Conservation (phyloP, 1,140 invertebrate species). For the Mercenaria mercenaria region DNA sequence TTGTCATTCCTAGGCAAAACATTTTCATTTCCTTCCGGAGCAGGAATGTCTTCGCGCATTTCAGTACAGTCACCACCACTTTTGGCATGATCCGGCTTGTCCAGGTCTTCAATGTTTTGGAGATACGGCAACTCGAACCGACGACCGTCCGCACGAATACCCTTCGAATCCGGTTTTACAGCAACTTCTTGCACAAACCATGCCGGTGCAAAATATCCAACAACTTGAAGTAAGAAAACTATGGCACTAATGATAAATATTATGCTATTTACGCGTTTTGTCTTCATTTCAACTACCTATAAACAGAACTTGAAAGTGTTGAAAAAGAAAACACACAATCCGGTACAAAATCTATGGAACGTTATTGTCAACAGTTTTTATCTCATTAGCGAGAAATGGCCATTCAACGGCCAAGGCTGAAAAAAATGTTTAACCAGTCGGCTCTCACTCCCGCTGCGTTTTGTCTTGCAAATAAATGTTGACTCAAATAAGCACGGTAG, state of each 20-base stretch:
- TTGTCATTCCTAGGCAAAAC: no score
- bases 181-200: conserved; percentile 35
- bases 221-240: background rate
- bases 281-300: conserved; percentile 38
- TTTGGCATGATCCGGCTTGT: background rate
- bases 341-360: background rate
- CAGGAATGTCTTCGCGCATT: no score
- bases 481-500: background rate
- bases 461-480: background rate
- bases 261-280: background rate
- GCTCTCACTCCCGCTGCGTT: background rate
- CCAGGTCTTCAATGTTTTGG: background rate
- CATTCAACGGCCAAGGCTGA: background rate
- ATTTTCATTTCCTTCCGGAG: no score
- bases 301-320: no score
- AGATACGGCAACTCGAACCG: background rate
- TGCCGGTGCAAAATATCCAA: conserved; percentile 38
- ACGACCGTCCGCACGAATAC: background rate
- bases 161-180: background rate
- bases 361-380: background rate
- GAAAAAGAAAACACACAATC: background rate
- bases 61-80: no score
- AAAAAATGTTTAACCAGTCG: background rate
- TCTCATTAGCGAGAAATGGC: background rate
- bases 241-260: conserved; percentile 1